Evolutionary conservation across 2,888 invertebrate genomes (phyloP), one percentile per base, ranked within the genome.

Genomic region (Noctua comes): DNA sequence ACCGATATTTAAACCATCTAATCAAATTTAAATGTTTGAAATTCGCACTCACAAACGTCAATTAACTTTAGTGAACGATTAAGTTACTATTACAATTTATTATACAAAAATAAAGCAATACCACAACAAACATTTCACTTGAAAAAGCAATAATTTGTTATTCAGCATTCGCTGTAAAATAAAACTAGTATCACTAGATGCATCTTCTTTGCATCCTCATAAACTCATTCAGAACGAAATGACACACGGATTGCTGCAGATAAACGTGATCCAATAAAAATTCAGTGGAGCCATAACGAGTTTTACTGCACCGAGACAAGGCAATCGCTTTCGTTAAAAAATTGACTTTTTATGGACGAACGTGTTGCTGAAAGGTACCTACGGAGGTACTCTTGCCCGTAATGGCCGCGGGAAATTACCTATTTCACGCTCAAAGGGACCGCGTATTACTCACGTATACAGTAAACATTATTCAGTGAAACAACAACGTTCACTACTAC

Each of bases 401-500:
- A 91, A 94, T 93, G 90, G 92, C 85, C 82, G 87, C 86, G 86
- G 91, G 91, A 92, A 93, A 94, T 94, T 92, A 94, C 93, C 92
- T 92, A 93, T 95, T 94, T 93, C 92, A 91, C 92, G 93, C 90
- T 87, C 84, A 86, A 91, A 86, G 91, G 89, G 88, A 86, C 87
- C 79, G 85, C 82, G 87, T 88, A 90, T 93, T 91, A 91, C 89
- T 91, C 90, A 90, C 90, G 90, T 89, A 88, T 90, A 88, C 82
- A 76, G 82, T 88, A 83, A 84, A 84, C 85, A 84, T 90, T 90
- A 89, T 86, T 90, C 87, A 88, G 81, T 86, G 80, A 86, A 90
- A 90, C 88, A 88, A 91, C 85, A 79, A 68, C 87, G 83, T 84
- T 74, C 69, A 69, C 83, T 69, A 81, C 83, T 76, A 85, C 77